Percentiles rank a stretch among this genome's conserved stretches.
These are phyloP conservation scores for Liodrosophila aerea DNA, from an alignment of 2,888 invertebrate genomes.

Conservation along the genomic window DNA sequence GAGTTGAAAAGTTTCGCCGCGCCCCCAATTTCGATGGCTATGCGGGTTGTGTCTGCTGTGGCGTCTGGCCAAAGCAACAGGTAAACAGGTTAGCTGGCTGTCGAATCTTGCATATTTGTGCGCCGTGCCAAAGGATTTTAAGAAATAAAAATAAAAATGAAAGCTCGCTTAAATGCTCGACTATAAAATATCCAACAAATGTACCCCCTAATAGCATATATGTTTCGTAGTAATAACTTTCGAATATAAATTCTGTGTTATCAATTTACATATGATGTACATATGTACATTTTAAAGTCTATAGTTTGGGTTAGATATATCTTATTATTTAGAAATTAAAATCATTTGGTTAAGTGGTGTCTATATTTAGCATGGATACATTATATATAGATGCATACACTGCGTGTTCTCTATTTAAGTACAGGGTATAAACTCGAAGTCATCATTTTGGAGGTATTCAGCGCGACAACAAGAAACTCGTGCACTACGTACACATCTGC, in stretches of 20 bases:
- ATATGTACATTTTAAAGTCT: too few species aligned
- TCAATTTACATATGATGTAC: too few species aligned
- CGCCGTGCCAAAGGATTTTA: constrained; percentile 22
- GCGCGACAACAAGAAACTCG: constrained; percentile 19
- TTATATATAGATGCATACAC: too few species aligned
- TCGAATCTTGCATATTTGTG: constrained; percentile 39
- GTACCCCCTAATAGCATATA: background rate
- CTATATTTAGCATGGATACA: too few species aligned
- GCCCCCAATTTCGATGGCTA: constrained; percentile 43
- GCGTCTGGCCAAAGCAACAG: constrained; percentile 44
- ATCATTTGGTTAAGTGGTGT: too few species aligned
- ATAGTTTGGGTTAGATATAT: too few species aligned
- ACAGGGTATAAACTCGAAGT: constrained; percentile 47
- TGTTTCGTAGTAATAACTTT: background rate
- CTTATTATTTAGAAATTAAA: too few species aligned
- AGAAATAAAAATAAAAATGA: constrained; percentile 13
- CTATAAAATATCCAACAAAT: constrained; percentile 20
- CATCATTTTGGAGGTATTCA: constrained; percentile 47
- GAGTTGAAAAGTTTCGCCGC: constrained; percentile 46
- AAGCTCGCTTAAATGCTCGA: constrained; percentile 23
- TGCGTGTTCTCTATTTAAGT: background rate
- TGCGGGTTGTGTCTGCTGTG: constrained; percentile 59
- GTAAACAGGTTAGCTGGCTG: constrained; percentile 65
- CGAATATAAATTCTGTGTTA: too few species aligned
- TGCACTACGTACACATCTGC: constrained; percentile 41